phyloP scores from a whole-genome alignment of 2,113 vertebrate species.

The Catharus minimus region DNA sequence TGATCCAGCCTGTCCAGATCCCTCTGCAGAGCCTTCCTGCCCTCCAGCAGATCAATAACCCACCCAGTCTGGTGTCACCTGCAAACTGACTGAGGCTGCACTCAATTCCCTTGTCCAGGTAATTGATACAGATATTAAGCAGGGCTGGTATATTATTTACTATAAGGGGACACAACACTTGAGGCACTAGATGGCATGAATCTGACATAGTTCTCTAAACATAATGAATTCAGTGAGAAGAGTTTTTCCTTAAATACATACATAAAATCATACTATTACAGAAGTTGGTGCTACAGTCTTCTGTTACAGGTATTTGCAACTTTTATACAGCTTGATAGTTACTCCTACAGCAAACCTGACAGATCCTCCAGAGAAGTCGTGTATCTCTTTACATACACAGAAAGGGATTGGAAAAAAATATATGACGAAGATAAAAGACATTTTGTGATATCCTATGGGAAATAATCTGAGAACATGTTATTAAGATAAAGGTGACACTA shows the following conservation, averaged over 20 bases:
- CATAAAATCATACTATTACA: neutral
- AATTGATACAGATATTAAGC: neutral
- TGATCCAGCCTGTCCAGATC: neutral
- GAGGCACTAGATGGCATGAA: neutral
- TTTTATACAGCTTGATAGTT: neutral
- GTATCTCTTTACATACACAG: neutral
- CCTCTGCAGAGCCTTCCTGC: neutral
- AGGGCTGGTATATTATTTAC: neutral
- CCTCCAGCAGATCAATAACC: neutral
- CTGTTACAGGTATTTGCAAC: neutral
- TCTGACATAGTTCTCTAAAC: neutral
- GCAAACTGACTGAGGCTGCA: rapidly evolving
- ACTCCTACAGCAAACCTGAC: neutral
- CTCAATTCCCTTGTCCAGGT: rapidly evolving
- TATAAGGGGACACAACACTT: neutral
- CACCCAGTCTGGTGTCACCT: neutral
- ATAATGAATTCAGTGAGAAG: neutral
- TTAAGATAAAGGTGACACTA: neutral
- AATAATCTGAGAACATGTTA: neutral
- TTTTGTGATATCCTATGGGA: neutral
- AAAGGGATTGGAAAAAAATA: neutral
- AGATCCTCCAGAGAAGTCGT: neutral
- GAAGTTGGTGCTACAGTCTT: neutral
- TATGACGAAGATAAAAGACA: neutral
- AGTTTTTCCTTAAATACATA: neutral